These are phyloP conservation scores for Ophraella communa DNA, from an alignment of 2,888 invertebrate species.

Conservation along the genomic window DNA sequence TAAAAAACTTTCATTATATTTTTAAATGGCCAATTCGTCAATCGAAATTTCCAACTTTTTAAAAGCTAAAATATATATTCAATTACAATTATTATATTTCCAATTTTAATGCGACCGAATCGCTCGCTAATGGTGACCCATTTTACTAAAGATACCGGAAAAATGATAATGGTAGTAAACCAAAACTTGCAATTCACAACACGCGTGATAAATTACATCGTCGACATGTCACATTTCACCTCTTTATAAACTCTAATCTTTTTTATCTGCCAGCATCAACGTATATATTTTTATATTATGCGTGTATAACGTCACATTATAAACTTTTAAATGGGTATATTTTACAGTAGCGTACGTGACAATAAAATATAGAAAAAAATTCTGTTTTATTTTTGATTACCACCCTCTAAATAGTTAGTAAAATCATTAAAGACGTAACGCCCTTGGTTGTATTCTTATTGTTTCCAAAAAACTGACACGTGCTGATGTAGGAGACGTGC, in stretches of 20 bases:
- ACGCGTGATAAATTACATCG: slow-evolving; percentile 39
- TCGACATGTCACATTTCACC: slow-evolving; percentile 48
- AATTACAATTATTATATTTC: neutral
- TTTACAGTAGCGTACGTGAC: slow-evolving; percentile 9
- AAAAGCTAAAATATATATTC: too few species aligned
- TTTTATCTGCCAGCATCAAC: slow-evolving; percentile 43
- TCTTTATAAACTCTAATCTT: slow-evolving; percentile 41
- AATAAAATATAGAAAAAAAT: neutral
- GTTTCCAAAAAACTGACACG: slow-evolving; percentile 27
- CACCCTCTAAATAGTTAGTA: too few species aligned
- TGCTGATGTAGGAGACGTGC: slow-evolving; percentile 37
- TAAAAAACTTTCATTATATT: too few species aligned
- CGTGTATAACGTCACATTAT: too few species aligned
- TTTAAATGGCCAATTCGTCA: too few species aligned
- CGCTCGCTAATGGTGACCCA: too few species aligned
- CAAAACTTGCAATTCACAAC: slow-evolving; percentile 12
- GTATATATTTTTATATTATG: slow-evolving; percentile 4
- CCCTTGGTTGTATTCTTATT: slow-evolving; percentile 6
- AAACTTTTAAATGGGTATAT: slow-evolving; percentile 13
- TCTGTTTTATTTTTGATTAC: neutral
- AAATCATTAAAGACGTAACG: too few species aligned
- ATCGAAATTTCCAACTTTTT: too few species aligned
- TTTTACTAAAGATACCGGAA: too few species aligned
- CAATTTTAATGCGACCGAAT: neutral
- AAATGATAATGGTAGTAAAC: slow-evolving; percentile 5